These are phyloP conservation scores for Narcine bancroftii DNA, from an alignment of 2,113 vertebrate genomes.

Conservation along the genomic window DNA sequence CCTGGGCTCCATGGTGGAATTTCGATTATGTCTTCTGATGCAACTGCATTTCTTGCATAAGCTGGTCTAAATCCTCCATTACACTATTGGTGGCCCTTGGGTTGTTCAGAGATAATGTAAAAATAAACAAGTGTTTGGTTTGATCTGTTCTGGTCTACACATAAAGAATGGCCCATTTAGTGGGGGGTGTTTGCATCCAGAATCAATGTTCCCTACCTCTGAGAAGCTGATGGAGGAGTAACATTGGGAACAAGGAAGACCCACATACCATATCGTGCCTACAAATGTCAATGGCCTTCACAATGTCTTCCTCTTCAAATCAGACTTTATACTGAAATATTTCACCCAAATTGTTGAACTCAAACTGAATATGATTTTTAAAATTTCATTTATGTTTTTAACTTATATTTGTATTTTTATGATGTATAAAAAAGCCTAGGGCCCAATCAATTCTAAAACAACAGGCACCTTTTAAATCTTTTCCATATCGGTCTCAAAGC, in stretches of 20 bases:
- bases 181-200: not conserved
- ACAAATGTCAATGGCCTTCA: not conserved
- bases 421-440: not conserved
- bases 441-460: slow-evolving; percentile 40
- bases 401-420: not conserved
- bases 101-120: too few species aligned
- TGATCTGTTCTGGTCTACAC: not conserved
- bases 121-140: too few species aligned
- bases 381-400: not conserved
- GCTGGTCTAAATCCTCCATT: too few species aligned
- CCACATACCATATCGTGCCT: too few species aligned
- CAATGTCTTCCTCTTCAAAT: not conserved
- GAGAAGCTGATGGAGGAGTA: not conserved
- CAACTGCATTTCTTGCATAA: too few species aligned
- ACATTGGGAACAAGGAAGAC: not conserved
- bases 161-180: not conserved
- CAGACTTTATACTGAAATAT: not conserved
- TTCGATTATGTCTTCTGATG: too few species aligned
- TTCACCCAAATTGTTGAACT: not conserved
- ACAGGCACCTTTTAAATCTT: slow-evolving; percentile 36
- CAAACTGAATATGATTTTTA: not conserved
- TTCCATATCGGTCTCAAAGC: slow-evolving; percentile 38
- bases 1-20: too few species aligned
- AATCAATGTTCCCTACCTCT: too few species aligned
- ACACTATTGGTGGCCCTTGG: too few species aligned